Base-by-base conservation (phyloP, 2,888 invertebrate species). In the Apamea monoglypha region DNA sequence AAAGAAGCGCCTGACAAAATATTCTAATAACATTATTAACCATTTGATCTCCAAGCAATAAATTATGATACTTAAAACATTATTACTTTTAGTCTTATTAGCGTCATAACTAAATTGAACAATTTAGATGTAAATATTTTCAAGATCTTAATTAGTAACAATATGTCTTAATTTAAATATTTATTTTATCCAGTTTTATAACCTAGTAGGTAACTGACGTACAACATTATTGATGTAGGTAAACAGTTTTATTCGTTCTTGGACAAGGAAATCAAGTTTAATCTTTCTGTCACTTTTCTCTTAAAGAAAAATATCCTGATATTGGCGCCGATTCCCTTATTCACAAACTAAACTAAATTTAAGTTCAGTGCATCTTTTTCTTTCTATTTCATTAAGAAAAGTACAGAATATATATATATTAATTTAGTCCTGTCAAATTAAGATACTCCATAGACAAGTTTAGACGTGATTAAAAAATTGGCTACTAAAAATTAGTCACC, bases 21-120 rank as follows among this genome's bases (percentile, higher is more conserved):
- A 92, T 92, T 92, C 89, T 91, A 92, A 92, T 82, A 85, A 88
- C 71, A 76, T 84, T 85, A 86, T 86, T 81, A 87, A 79, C 84
- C 84, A 87, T 85, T 82, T 68, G 80, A 74, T 77, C 53, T 1
- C 16, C 50, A 36, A 69, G 59, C 29, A 21, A 67, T 80, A 88
- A 84, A 88, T 83, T 84, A 80, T 78, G 53, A 68, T 66, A 72
- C 71, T 87, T 76, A 74, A 76, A 78, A 84, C 36, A 78, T 74
- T 84, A 77, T 89, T 80, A 83, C 75, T 87, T 87, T 70, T 76
- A 68, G 76, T 83, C 44, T 63, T 77, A 73, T 70, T 75, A 72
- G 18, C 44, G 56, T 63, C 61, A 40, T 59, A 66, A n/a, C 47
- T 72, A 67, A 76, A 80, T 83, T 72, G 6, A 56, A 74, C 75